Percentiles rank a stretch among this genome's conserved stretches.
Conservation (phyloP, 1,140 invertebrate species). For the Popillia japonica region DNA sequence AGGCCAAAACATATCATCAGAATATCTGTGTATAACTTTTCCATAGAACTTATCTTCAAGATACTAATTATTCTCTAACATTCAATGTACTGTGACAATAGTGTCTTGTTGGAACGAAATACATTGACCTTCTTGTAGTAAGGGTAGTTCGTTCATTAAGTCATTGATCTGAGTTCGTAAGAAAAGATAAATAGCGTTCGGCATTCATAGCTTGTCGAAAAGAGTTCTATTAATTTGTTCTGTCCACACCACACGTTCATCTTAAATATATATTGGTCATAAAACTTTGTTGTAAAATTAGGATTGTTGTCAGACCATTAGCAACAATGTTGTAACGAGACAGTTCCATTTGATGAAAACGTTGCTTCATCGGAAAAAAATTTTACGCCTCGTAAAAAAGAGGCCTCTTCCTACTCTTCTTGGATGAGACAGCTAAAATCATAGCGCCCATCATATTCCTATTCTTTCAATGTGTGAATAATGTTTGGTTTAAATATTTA, state of each 20-base stretch:
- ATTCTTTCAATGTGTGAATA: conserved; percentile 26
- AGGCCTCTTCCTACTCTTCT: conserved; percentile 38
- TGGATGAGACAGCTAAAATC: conserved; percentile 9
- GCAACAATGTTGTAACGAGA: conserved; percentile 44
- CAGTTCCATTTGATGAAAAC: conserved; percentile 40
- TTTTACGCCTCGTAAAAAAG: conserved; percentile 35
- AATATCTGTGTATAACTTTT: conserved; percentile 37
- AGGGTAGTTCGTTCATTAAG: conserved; percentile 34
- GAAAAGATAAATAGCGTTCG: neutral
- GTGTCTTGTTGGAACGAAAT: conserved; percentile 41
- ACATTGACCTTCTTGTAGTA: conserved; percentile 37
- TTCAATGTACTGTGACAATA: conserved; percentile 32
- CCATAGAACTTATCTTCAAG: no score
- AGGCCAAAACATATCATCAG: no score
- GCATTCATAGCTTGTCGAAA: conserved; percentile 7
- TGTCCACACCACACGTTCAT: conserved; percentile 39
- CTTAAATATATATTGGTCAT: conserved; percentile 43
- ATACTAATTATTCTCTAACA: neutral
- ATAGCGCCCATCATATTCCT: neutral
- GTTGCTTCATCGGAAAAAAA: conserved; percentile 30
- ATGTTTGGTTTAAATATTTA: conserved; percentile 41
- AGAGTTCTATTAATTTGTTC: conserved; percentile 39
- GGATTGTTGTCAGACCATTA: conserved; percentile 30
- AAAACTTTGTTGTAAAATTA: conserved; percentile 38
- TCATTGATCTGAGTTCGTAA: conserved; percentile 24